Base-by-base conservation (phyloP, 2,888 invertebrate species). In the Adela reaumurella region DNA sequence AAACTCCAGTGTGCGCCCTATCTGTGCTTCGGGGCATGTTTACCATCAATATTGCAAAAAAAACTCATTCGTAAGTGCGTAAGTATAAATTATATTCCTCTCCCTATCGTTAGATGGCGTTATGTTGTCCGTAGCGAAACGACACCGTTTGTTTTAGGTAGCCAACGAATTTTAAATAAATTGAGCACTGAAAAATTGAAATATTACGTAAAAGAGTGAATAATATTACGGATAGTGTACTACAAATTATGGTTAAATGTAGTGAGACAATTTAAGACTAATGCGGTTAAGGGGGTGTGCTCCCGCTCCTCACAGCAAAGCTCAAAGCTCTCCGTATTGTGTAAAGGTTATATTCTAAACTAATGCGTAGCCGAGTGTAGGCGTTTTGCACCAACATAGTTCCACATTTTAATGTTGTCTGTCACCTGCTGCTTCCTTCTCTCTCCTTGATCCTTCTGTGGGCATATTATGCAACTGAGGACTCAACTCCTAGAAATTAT, bases 131-230 rank as follows among this genome's bases (percentile, higher is more conserved):
- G 61, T 70, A 70, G 66, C 61, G 66, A 62, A 19, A 59, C 19
- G 20, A 64, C 70, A 70, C 64, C 65, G 64, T 68, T 64, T 66
- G 65, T 65, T 43, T 64, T 77, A 78, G 76, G 68, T 78, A 77
- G 76, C 68, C 70, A 78, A 76, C 76, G 73, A 77, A 78, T 76
- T 77, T 69, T 74, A 72, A 59, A 63, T 62, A 60, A 61, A 74
- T 65, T 63, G 72, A 73, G 78, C 78, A 78, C 77, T 76, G 74
- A 77, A 65, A 64, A 70, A 65, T 65, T 64, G 64, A 67, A 65
- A 62, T 67, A 70, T 67, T 67, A 60, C 65, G 62, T 67, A 62
- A 56, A 62, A 14, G 62, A 46, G 41, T 41, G 52, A 56, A 48
- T 51, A 63, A 57, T 64, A 62, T 67, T 46, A 29, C 35, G 17